Conservation (phyloP, 2,888 invertebrate genomes). For the Conistra vaccinii region DNA sequence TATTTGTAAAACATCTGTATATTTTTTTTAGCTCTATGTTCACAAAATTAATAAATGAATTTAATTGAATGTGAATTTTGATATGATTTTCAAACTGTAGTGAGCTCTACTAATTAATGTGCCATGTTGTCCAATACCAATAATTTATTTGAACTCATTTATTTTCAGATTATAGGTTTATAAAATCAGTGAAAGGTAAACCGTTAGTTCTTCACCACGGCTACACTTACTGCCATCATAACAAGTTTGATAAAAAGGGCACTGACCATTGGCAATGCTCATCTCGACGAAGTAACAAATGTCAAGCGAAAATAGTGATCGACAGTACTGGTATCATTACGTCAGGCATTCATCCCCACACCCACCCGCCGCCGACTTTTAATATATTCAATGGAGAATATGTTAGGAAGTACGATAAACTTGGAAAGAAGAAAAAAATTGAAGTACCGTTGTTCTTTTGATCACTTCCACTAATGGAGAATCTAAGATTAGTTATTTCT, state of each 20-base stretch:
- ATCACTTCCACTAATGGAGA: neutral
- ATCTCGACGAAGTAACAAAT: conserved; percentile 32
- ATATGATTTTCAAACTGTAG: too few species aligned
- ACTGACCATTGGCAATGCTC: conserved; percentile 51
- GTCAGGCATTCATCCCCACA: conserved; percentile 17
- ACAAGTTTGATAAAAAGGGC: conserved; percentile 38
- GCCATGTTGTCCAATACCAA: too few species aligned
- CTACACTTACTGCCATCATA: conserved; percentile 44
- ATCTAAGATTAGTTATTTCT: neutral
- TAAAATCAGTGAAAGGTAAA: conserved; percentile 35
- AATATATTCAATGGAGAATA: conserved; percentile 33
- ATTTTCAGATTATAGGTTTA: conserved; percentile 35
- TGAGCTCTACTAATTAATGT: too few species aligned
- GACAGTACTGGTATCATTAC: conserved; percentile 22
- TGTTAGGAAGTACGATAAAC: conserved; percentile 25
- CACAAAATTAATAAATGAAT: too few species aligned
- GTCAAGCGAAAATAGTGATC: conserved; percentile 32
- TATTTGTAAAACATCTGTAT: too few species aligned
- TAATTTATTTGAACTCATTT: neutral
- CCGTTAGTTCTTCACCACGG: conserved; percentile 37
- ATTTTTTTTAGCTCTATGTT: too few species aligned
- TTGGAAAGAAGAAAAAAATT: conserved; percentile 9
- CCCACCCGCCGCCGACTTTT: conserved; percentile 29
- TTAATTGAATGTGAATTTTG: too few species aligned
- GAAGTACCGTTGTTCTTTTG: neutral